Evolutionary conservation across 2,888 invertebrate species (phyloP).

Genomic region (Lepidochrysops patricia): DNA sequence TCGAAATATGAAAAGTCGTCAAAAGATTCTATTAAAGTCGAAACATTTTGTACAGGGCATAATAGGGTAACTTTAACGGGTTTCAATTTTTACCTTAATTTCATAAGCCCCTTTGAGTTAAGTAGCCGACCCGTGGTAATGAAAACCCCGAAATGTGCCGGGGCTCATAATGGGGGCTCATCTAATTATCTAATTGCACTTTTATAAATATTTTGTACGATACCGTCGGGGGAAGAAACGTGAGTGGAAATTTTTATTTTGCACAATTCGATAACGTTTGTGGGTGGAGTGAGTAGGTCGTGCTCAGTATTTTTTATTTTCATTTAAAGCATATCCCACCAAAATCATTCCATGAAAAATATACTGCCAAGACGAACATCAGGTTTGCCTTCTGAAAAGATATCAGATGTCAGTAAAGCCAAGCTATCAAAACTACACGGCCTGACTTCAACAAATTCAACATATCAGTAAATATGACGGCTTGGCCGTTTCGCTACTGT

Average conservation of each 20-base stretch:
- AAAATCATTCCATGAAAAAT: no score
- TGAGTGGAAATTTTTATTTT: not conserved
- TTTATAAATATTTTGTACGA: constrained; percentile 8
- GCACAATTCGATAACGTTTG: not conserved
- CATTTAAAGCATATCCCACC: no score
- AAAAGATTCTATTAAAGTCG: not conserved
- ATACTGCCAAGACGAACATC: no score
- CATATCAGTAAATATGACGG: no score
- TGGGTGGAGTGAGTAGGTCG: no score
- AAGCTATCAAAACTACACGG: no score
- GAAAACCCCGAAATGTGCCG: not conserved
- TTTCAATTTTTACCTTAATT: not conserved
- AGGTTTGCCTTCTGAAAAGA: no score
- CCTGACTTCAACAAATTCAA: no score
- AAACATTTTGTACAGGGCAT: not conserved
- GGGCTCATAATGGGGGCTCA: not conserved
- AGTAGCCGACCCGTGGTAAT: not conserved
- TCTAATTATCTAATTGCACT: constrained; percentile 7
- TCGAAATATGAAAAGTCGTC: not conserved
- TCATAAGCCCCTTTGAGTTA: not conserved
- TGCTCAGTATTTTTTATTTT: no score
- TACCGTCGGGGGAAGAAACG: not conserved
- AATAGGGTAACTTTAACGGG: not conserved
- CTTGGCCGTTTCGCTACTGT: no score
- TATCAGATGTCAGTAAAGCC: no score